Evolutionary conservation across 2,797 vertebrate species (phyloP), one percentile per base, ranked within the genome.

Genomic region (Jordanella pulchra): DNA sequence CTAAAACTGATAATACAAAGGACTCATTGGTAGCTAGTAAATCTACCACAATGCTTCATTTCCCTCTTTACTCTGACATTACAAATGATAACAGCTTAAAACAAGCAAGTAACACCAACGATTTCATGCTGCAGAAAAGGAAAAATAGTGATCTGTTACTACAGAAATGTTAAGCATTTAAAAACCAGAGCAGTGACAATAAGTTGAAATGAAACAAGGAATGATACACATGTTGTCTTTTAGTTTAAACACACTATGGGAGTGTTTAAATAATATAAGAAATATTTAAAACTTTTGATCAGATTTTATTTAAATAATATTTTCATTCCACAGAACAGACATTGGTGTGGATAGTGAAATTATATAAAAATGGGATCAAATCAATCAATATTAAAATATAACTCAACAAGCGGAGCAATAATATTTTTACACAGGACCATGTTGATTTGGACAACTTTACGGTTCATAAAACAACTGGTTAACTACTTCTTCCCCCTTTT

Each of bases 21-120:
- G 30, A 60, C 21, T 10, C 11, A 4, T 11, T n/a, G 32, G 12
- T 32, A 61, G 23, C 58, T 39, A 61, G 21, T 39, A 39, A 39
- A n/a, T 39, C 58, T 61, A 32, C 21, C 58, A 61, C n/a, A 60
- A 23, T n/a, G 32, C 58, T 61, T 61, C 58, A 61, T 61, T 61
- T 61, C 32, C 58, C 11, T 61, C 32, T 61, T 39, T 39, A 39
- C 32, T 39, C 58, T 0, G 6, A 23, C 35, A n/a, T 2, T 5
- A 39, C 10, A 13, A 61, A 39, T 14, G 13, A 61, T 39, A n/a
- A 39, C 13, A 39, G 21, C 10, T n/a, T 32, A 23, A 61, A 23
- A 61, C 11, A 61, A 39, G 10, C 30, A 39, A 39, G 58, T 39
- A 23, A n/a, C 35, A 32, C 30, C 30, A 58, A 35, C 28, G 35